Evolutionary conservation across 2,113 vertebrate species (phyloP), one percentile per base, ranked within the genome.

Genomic region (Seriola rivoliana): DNA sequence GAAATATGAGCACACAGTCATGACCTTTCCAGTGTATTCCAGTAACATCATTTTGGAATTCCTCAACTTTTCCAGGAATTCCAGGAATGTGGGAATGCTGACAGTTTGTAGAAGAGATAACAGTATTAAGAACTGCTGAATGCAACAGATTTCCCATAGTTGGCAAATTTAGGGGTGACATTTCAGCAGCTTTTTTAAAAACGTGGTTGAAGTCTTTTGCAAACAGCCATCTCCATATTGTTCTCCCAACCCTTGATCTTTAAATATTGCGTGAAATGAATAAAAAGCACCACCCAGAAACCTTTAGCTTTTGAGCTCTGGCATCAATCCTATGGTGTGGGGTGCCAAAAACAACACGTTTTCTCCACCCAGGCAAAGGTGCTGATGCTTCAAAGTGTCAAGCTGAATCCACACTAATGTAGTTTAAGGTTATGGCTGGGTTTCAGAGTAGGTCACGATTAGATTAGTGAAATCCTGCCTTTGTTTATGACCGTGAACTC

Each of bases 381-480:
- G 92, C 94, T 94, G 93, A 95, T 93, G 85, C 92, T 93, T 94
- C 88, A 93, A 93, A 95, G 92, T 93, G 93, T 90, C 92, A 91
- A 84, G 81, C 65, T 71, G 73, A 91, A 94, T 95, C 88, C 85
- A 80, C 86, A 67, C 76, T 95, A 92, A 93, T 86, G 88, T 90
- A 82, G 80, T 90, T 92, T 93, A 92, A 92, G 93, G 93, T 93
- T 93, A 92, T 91, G 91, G 88, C 90, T 85, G 78, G 80, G 88
- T 91, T 93, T 92, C 89, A 80, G 88, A 92, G 85, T 73, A 91
- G 93, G 89, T 88, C 60, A 80, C 65, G 78, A 93, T 94, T 91
- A 93, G 91, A 86, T 93, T 93, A 93, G 90, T 81, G 85, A 91
- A 89, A 92, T 91, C 79, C 63, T 85, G 82, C 80, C 86, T 93